These are phyloP conservation scores for Tigriopus californicus DNA, from an alignment of 2,888 invertebrate species.

Conservation along the genomic window DNA sequence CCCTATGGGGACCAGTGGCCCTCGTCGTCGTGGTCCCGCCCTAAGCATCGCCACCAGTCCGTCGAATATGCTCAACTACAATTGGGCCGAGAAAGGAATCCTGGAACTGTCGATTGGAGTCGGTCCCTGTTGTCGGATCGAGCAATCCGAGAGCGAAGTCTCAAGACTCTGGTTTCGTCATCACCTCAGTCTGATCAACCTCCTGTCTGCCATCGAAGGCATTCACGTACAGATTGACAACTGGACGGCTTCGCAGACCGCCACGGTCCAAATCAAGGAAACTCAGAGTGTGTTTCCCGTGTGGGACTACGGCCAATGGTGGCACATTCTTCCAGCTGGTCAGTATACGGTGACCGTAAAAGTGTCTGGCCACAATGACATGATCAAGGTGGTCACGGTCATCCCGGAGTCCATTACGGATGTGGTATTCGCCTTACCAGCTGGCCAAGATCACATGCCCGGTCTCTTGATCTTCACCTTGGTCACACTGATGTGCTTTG, in stretches of 20 bases:
- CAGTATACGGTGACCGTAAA: not conserved
- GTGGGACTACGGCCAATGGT: not conserved
- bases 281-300: not conserved
- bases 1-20: too few relatives aligned
- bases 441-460: not conserved
- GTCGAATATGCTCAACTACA: not conserved
- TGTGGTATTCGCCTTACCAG: not conserved
- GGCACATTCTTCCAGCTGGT: not conserved
- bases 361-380: not conserved
- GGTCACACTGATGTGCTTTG: not conserved
- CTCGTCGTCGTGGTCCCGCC: too few relatives aligned
- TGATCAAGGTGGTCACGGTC: not conserved
- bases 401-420: not conserved
- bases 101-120: not conserved
- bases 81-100: not conserved
- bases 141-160: not conserved
- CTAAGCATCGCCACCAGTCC: not conserved
- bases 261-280: not conserved
- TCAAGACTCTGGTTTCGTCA: not conserved
- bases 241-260: not conserved
- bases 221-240: not conserved
- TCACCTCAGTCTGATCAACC: not conserved
- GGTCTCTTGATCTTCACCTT: not conserved
- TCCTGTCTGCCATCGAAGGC: slow-evolving; percentile 4
- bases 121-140: not conserved